Evolutionary conservation across 2,888 invertebrate genomes (phyloP), one percentile per base, ranked within the genome.

Genomic region (Aspidiotus rigidus): DNA sequence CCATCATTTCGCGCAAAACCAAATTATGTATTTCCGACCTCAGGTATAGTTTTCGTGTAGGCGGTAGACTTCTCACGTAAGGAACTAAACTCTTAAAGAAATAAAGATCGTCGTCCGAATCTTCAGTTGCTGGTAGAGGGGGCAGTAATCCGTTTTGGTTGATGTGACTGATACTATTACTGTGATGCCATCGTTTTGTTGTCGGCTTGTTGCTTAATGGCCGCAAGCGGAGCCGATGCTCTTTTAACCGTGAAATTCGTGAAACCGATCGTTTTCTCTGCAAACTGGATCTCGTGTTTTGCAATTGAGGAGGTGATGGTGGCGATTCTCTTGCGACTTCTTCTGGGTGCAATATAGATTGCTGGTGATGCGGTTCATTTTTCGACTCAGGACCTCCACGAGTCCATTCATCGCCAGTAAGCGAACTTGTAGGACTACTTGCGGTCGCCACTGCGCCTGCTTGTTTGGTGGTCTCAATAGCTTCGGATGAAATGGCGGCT

Each of bases 1-100:
- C 49, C 67, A 67, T 67, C 15, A 67, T 57, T 39, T 67, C 67
- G 16, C 67, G 59, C 17, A 67, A 44, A 2, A 67, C 67, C 9
- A 67, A 60, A 40, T 67, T 67, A 59, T 67, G 67, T 15, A 67
- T 67, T 67, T 67, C 67, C 1, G 67, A 59, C 8, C 67, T 16
- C 15, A 67, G 40, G 39, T 49, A 67, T 2, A 67, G 28, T 39
- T 67, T 67, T 60, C 67, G 42, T 3, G 67, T 67, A 1, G 67
- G 59, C n/a, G 67, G 40, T 28, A 67, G 28, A 49, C 44, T 59
- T 49, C 59, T 67, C 41, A 67, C 67, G 13, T 59, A 67, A 2
- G 67, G 67, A 49, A 67, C 60, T 7, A 67, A 60, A 40, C 67
- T 67, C 16, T 67, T 67, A 49, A 67, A 67, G 60, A 67, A 67